Evolutionary conservation across 2,888 invertebrate genomes (phyloP).

Genomic region (Parnassius orleans): DNA sequence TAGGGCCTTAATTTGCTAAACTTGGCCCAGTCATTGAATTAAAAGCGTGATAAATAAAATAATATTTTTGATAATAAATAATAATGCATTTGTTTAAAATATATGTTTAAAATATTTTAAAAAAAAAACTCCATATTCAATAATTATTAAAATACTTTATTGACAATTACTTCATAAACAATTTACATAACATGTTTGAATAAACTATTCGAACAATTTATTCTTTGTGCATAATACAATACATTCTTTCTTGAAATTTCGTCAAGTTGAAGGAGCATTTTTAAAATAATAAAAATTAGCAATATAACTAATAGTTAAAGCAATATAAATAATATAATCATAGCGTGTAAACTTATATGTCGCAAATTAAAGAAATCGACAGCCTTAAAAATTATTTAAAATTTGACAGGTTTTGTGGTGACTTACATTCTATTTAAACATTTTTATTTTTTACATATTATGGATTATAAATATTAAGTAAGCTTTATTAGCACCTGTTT

Average conservation of each 20-base stretch:
- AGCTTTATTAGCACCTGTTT: conserved; percentile 69
- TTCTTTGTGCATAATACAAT: conserved; percentile 15
- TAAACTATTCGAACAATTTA: conserved; percentile 7
- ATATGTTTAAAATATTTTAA: no score
- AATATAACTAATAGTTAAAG: conserved; percentile 39
- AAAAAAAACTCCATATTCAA: no score
- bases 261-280: conserved; percentile 8
- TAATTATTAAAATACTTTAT: conserved; percentile 17
- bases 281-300: conserved; percentile 4
- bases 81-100: no score
- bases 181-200: conserved; percentile 18
- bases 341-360: conserved; percentile 4
- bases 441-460: conserved; percentile 6
- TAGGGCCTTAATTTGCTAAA: no score
- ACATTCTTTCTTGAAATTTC: conserved; percentile 12
- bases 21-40: no score
- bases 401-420: conserved; percentile 20
- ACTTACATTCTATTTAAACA: conserved; percentile 22
- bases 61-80: no score
- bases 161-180: conserved; percentile 18
- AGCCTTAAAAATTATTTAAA: conserved; percentile 21
- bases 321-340: conserved; percentile 35
- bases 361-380: conserved; percentile 7
- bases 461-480: conserved; percentile 51
- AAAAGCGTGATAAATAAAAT: no score